A percentile compares a stretch with the other conserved stretches of the same genome.
phyloP scores from a whole-genome alignment of 2,888 invertebrate species.

The Calameuta filiformis region DNA sequence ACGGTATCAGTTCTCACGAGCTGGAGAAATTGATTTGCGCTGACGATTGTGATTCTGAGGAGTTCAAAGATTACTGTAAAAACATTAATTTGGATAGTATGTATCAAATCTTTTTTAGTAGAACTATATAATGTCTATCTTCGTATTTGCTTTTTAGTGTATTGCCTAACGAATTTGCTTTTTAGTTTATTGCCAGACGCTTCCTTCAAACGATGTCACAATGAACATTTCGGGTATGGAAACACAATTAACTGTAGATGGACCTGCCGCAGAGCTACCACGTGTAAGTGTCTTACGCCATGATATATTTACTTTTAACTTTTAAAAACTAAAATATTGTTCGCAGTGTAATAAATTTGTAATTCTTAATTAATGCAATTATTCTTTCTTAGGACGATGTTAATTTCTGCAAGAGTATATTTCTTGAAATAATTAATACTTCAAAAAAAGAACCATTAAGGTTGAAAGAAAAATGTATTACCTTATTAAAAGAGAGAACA shows the following conservation, averaged over 20 bases:
- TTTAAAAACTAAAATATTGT: not conserved
- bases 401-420: conserved; percentile 35
- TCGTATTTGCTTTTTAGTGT: not conserved
- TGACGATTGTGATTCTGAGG: conserved; percentile 51
- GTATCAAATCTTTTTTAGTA: not conserved
- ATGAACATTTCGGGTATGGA: not conserved
- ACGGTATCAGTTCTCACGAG: conserved; percentile 36
- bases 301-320: not conserved
- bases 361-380: conserved; percentile 19
- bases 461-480: conserved; percentile 47
- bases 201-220: not conserved
- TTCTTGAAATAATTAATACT: conserved; percentile 50
- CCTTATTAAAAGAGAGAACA: conserved; percentile 66
- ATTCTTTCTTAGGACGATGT: conserved; percentile 33
- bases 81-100: conserved; percentile 34
- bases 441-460: not conserved
- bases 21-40: conserved; percentile 43
- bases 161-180: not conserved
- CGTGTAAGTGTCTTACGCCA: not conserved
- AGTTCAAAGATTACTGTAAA: conserved; percentile 49
- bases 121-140: not conserved
- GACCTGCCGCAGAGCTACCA: not conserved
- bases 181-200: not conserved
- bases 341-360: not conserved
- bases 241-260: not conserved